Base-by-base conservation (phyloP, 2,888 invertebrate genomes). In the Camptogramma bilineatum region DNA sequence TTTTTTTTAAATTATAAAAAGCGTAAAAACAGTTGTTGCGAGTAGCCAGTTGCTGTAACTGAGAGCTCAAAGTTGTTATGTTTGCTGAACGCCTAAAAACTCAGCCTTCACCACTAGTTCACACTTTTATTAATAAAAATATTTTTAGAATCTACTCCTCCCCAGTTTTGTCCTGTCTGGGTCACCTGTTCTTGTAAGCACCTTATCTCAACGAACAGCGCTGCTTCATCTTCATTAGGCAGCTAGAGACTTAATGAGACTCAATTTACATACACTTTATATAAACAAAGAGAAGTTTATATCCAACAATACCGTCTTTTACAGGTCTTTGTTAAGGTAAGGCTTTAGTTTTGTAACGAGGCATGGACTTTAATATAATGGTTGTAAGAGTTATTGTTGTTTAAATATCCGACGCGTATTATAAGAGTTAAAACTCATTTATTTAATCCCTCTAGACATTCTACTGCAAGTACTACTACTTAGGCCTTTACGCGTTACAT, bases 151-250 rank as follows among this genome's bases (percentile, higher is more conserved):
- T n/a, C 16, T 9, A 18, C 57, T 47, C 65, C 46, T 54, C 65
- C 46, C 63, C 52, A 53, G n/a, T 65, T 5, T 44, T 71, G 64
- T 70, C 7, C 66, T 5, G 39, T 52, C 19, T 54, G 55, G 68
- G 70, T 72, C 62, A 73, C 72, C 70, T 72, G 69, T 54, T 64
- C 62, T 65, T 68, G 64, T 72, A 75, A 74, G 73, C 72, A 61
- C 68, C 74, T 74, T 76, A 75, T 71, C 77, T 71, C 60, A 54
- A 55, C 52, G 64, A 72, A 71, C 73, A 73, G 74, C 63, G 65
- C 66, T 65, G 66, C 71, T 62, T 65, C 52, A 65, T 72, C 69
- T 74, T 75, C 74, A 76, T 76, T 75, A 78, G 72, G 63, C 68
- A 65, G 65, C 69, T 70, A 52, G 64, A 52, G 65, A 72, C 69